A percentile compares a stretch with the other conserved stretches of the same genome.
Conservation (phyloP, 1,140 invertebrate species). For the Camponotus floridanus region DNA sequence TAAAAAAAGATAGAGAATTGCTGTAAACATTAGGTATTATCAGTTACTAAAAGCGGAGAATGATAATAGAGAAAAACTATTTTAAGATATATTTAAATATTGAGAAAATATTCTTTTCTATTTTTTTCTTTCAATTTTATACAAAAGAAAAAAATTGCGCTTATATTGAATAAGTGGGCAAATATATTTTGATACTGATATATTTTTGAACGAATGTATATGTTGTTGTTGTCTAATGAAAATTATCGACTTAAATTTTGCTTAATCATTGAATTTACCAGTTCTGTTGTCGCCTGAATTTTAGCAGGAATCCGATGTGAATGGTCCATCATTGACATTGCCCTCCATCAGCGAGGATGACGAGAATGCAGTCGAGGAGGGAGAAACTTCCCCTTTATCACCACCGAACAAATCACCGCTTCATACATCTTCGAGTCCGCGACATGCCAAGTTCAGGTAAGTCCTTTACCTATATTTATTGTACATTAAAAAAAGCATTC, state of each 20-base stretch:
- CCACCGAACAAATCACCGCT: constrained; percentile 88
- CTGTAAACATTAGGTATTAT: neutral
- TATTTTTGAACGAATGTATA: neutral
- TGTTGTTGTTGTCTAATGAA: neutral
- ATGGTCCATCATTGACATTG: constrained; percentile 93
- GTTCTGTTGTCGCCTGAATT: neutral
- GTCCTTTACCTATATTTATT: neutral
- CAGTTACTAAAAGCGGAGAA: neutral
- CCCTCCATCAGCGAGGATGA: constrained; percentile 97
- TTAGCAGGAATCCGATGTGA: constrained; percentile 92
- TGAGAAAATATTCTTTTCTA: constrained; percentile 8
- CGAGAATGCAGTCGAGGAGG: constrained; percentile 92
- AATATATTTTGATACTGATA: neutral
- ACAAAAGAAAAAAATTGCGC: neutral
- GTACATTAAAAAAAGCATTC: constrained; percentile 12
- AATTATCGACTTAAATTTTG: neutral
- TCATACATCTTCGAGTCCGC: constrained; percentile 88
- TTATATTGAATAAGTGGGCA: too few species aligned
- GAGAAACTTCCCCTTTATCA: constrained; percentile 89
- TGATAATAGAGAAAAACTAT: neutral
- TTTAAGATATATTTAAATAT: constrained; percentile 12
- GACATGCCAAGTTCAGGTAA: constrained; percentile 90
- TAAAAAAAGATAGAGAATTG: neutral
- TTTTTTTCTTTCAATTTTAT: neutral
- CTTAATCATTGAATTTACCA: constrained; percentile 1